Evolutionary conservation across 2,113 vertebrate genomes (phyloP), one percentile per base, ranked within the genome.

Genomic region (Peromyscus californicus): DNA sequence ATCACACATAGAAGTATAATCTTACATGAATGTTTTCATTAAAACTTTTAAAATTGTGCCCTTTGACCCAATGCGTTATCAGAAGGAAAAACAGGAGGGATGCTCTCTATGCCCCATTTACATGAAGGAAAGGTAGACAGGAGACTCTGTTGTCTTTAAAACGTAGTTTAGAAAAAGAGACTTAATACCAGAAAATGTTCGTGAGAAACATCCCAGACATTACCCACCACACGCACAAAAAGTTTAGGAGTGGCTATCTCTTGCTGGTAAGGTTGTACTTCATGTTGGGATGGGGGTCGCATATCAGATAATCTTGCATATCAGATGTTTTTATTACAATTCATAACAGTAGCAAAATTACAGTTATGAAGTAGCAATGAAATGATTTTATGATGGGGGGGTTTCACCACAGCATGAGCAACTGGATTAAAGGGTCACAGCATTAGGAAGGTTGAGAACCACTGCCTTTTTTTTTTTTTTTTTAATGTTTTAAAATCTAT

Each of bases 401-500:
- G 12, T 0, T 0, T 59, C 21, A 59, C 11, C 22, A 83, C 36
- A 83, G 26, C 54, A 26, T 39, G 54, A 83, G 16, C 17, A 57
- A 13, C 33, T 82, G 8, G 54, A 36, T 12, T 57, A 80, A 57
- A 82, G 36, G 51, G 54, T 16, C 3, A 0, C 19, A 26, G 54
- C 36, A 15, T 24, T 39, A 83, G 21, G 12, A 61, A 39, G 22
- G 54, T 15, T 83, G 36, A 83, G 21, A 61, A 5, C 36, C 21
- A 26, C 36, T 39, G 45, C 21, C 48, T 69, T 54, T 51, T 51
- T 51, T 51, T 51, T 51, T 51, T 51, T 51, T 51, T 51, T 48
- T 48, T 48, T 72, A 51, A 79, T 65, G 39, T 54, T 88, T 94
- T 88, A 54, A 94, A 91, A 93, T 75, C 87, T 88, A 84, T 29